Base-by-base conservation (phyloP, 2,888 invertebrate genomes). In the Acleris literana region DNA sequence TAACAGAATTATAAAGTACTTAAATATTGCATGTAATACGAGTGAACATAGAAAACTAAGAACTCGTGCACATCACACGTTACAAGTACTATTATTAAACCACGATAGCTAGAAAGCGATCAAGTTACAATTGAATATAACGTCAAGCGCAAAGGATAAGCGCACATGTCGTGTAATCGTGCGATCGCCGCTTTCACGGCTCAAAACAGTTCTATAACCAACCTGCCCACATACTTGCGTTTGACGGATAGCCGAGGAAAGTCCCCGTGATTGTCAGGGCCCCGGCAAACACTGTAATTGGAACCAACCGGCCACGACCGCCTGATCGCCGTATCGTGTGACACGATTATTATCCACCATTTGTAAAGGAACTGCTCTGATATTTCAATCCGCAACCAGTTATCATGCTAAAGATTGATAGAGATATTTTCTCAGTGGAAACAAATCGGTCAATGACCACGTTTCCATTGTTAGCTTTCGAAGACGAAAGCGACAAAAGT, bases 121-220 rank as follows among this genome's bases (percentile, higher is more conserved):
- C 80, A 77, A 76, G 81, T 83, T 82, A 80, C 86, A 78, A 84
- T 83, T 81, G 82, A 84, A 86, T 84, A 82, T 80, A 78, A 77
- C 74, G 76, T 79, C 74, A 71, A 73, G 72, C 79, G 76, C 80
- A 75, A 79, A 82, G 74, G 76, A 79, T 78, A 76, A 77, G 71
- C 72, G 76, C 79, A 81, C 76, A 79, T 79, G 80, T 77, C 77
- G 78, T 81, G 77, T 81, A 79, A 84, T 83, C 81, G 78, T 78
- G 78, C 77, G 75, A 80, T 85, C 80, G 78, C 82, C 78, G 80
- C 85, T 87, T 88, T 87, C 87, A 81, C 82, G 80, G 74, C 66
- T 63, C 74, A 59, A 68, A 68, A 59, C 68, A 55, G 18, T 51
- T 55, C 43, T 55, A 46, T 57, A 54, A 49, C 33, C 53, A 55